Base-by-base conservation (phyloP, 2,888 invertebrate genomes). In the Candidula unifasciata region DNA sequence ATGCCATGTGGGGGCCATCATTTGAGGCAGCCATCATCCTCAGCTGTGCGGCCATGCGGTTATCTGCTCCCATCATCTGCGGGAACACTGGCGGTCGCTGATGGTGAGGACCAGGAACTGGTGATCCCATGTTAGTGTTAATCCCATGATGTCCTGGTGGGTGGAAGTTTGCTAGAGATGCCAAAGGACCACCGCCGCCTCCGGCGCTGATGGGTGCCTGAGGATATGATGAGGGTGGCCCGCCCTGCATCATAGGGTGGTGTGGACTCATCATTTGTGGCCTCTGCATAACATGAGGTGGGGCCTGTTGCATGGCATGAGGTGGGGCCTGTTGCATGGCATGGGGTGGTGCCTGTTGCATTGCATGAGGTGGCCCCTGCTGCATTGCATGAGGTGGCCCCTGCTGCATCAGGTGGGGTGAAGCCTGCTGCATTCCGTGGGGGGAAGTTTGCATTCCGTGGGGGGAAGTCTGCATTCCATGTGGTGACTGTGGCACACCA, bases 201-300 rank as follows among this genome's bases (percentile, higher is more conserved):
- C 80, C 57, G n/a, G 57, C 83, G 37, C 79, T 71, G 35, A 77
- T 79, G 27, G 85, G 73, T 16, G 82, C 68, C 35, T 85, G 85
- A 30, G 82, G 73, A 44, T 82, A 80, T 30, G 85, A 73, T 10
- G 77, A 33, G 18, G 83, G 83, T 18, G 86, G 83, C n/a, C 71
- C 73, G 8, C 73, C 74, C 27, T 76, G 79, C 64, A 85, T 81
- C 35, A 85, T 52, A 13, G 54, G 68, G 18, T 85, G 81, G 57
- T 84, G 84, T 10, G 83, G 87, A 27, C 83, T 69, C 85, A 87
- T 87, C 85, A 87, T 82, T 24, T 68, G 83, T 2, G 85, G 85
- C 33, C 84, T 71, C 69, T 78, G 84, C 77, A 86, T 85, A 6
- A 69, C 71, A 35, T 83, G 83, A 1, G 85, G 78, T 24, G 82